Evolutionary conservation across 2,113 vertebrate species (phyloP), one percentile per base, ranked within the genome.

Genomic region (Xiphorhynchus elegans): DNA sequence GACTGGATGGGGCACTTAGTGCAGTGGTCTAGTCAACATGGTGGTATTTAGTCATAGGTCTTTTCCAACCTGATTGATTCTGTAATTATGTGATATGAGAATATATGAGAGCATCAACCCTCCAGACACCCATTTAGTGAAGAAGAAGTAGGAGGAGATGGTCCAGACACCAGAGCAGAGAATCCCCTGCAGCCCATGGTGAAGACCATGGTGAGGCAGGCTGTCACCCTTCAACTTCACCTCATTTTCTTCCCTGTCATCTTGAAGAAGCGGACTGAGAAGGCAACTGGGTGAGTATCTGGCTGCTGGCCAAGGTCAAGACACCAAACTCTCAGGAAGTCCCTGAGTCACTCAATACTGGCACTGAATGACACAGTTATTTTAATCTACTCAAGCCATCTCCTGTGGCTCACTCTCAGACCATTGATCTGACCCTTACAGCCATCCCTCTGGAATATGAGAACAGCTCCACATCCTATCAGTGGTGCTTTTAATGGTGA

Each of bases 81-180:
- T 44, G 17, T 52, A 28, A n/a, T 39, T 46, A 33, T 24, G 37
- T 8, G 18, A 81, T 24, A 6, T 18, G n/a, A 70, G 24, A 49
- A 58, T 37, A 39, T 8, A 8, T 0, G 0, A 40, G 18, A 76
- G 3, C 26, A 87, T 46, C 42, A 76, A 7, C 8, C 20, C 17
- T 62, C 33, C 8, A 75, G 25, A 31, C 5, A n/a, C 2, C 3
- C 4, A 17, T 0, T 20, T 19, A 28, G 19, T 24, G n/a, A 56
- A 79, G 24, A 28, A 63, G 20, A 12, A 68, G 20, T 42, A 3
- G 10, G 1, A 75, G 6, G 20, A 72, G 12, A 0, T 58, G 7
- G 2, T 21, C 7, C 7, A 40, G 69, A 17, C 6, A 17, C 7
- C 0, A 0, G 9, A 79, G 18, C 7, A 78, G 47, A 78, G 18